Base-by-base conservation (phyloP, 2,797 vertebrate species). In the Myotis vivesi region DNA sequence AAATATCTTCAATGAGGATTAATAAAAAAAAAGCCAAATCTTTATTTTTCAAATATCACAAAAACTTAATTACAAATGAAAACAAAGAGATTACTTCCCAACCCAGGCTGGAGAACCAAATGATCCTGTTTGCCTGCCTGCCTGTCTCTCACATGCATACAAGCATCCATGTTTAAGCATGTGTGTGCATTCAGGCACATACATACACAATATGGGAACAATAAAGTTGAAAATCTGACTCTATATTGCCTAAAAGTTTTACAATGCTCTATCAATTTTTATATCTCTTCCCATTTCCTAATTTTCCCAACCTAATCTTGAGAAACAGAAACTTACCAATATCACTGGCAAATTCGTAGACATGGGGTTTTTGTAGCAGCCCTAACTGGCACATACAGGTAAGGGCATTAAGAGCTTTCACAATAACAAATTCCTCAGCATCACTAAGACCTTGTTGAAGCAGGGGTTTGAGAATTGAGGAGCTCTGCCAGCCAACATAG, bases 401-500 rank as follows among this genome's bases (percentile, higher is more conserved):
- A 77, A 99, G 99, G 41, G 99, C 99, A 80, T 99, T 99, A 55
- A 99, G 99, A 41, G 99, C 99, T 98, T 99, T 99, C 96, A 99
- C 99, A 97, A 99, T 99, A 94, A 99, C 99, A 81, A 99, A 99
- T 98, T 99, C 99, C 98, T 99, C 99, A 0, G 99, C 99, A 97
- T 99, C 99, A 44, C 99, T 99, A 89, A 99, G 99, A 4, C 99
- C 99, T 98, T 99, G 99, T 94, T 99, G 99, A 59, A 99, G 99
- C 44, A 99, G 98, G 4, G 99, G 99, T 96, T 99, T 99, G 96
- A 99, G 97, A 97, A 99, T 99, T 59, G 99, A 99, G 4, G 99
- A 99, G 96, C 99, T 99, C 89, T 99, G 99, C 99, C 99, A 99
- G 95, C 99, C 99, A 89, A 99, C 99, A 2, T 99, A 99, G 77